Evolutionary conservation across 2,113 vertebrate species (phyloP).

Genomic region (Garra rufa): DNA sequence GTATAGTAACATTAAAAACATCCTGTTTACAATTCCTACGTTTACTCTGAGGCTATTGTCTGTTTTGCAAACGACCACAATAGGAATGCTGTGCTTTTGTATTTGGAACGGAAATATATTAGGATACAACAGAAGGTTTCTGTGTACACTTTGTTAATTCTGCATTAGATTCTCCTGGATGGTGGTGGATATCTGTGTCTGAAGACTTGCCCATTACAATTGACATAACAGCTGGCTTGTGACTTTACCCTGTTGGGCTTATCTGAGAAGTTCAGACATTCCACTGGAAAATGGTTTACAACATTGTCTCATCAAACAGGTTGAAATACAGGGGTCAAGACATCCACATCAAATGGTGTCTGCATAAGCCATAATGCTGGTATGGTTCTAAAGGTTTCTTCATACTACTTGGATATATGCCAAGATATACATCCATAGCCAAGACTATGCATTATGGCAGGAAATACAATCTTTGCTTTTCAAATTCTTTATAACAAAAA

Average conservation of each 20-base stretch:
- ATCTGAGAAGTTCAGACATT: constrained; percentile 13
- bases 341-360: constrained; percentile 12
- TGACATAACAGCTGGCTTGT: not conserved
- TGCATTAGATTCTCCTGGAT: not conserved
- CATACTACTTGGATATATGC: not conserved
- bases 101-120: not conserved
- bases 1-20: not conserved
- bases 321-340: constrained; percentile 13
- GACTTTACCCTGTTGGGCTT: not conserved
- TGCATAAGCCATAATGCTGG: not conserved
- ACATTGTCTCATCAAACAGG: constrained; percentile 6
- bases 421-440: not conserved
- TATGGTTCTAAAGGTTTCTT: not conserved
- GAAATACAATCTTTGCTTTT: not conserved
- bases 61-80: not conserved
- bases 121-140: not conserved
- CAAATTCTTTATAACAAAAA: not conserved
- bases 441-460: not conserved
- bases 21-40: not conserved
- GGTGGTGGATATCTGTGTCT: not conserved
- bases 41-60: not conserved
- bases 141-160: not conserved
- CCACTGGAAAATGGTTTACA: constrained; percentile 15
- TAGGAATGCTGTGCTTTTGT: not conserved
- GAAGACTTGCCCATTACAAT: constrained; percentile 6